Evolutionary conservation across 2,888 invertebrate species (phyloP), one percentile per base, ranked within the genome.

Genomic region (Heteropelma amictum): DNA sequence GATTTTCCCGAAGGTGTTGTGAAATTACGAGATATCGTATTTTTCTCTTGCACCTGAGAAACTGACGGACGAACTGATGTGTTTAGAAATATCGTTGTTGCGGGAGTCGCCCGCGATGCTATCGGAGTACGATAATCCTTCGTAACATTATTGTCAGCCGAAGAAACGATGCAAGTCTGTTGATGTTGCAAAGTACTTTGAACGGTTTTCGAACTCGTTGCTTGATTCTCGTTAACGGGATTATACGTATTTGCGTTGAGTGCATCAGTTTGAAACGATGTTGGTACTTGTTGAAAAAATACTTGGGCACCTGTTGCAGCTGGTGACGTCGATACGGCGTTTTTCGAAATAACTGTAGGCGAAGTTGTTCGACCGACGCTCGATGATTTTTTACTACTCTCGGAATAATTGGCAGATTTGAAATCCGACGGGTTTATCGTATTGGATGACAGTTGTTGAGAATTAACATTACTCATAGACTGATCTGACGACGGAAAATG

Each of bases 101-200:
- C 81, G 74, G 89, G 82, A 12, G 86, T 82, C 21, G 88, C 82
- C 42, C 90, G 85, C 23, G 91, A 87, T 40, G 91, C 87, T 4
- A 40, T 56, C 58, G 91, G 91, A 45, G 91, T 89, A 61, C 93
- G 90, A 83, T 93, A 93, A 80, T 94, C 94, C 89, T 93, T 94
- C 76, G 91, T 90, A 61, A 91, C 88, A 79, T 91, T 89, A 60
- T 91, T 91, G 56, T 92, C 92, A 82, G 93, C 92, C 83, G 94
- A 93, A 82, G 94, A 93, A 83, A 94, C 94, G 80, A 94, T 94
- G 89, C 94, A 94, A 58, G 94, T 93, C 87, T 74, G 75, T 87
- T 93, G 94, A 87, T 93, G 93, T 82, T 93, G 91, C 77, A 90
- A 90, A 10, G 87, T 92, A 91, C 78, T 81, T 33, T 89, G 86